Evolutionary conservation across 2,888 invertebrate species (phyloP), one percentile per base, ranked within the genome.

Genomic region (Notodonta dromedarius): DNA sequence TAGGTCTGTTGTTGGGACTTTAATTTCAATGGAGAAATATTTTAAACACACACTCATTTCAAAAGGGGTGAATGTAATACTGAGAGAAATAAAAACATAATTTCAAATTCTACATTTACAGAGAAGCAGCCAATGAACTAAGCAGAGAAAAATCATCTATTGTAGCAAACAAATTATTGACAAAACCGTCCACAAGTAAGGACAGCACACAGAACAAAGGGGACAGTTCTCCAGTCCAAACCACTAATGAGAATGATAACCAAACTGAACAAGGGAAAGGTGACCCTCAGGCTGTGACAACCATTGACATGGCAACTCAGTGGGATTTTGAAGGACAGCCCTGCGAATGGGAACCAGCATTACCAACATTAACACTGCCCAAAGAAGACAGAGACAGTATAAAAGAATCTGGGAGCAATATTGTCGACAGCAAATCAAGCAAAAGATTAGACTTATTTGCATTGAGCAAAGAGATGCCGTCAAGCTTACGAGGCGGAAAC

Each of bases 391-490:
- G 74, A 62, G 84, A 85, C 46, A 85, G 75, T 67, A 65, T 67
- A 6, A 87, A 83, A 70, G 85, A 85, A 39, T 72, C 79, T 24
- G 78, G 74, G 56, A 56, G 12, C 16, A 82, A 78, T 62, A 78
- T 79, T 61, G 61, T 63, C 59, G 78, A 79, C 32, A 84, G 75
- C 58, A 86, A 81, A 77, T 69, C 79, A 68, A 85, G 67, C 65
- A 89, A 83, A 73, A 83, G 78, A 67, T 62, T 80, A 4, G 87
- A 93, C 70, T 74, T 93, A 54, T 93, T 93, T 87, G 92, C 93
- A 11, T 66, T 92, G 5, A 93, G 93, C 70, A 86, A 89, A 60
- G 93, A 93, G 76, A 93, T 93, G 93, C 92, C 90, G 12, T 83
- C 86, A 14, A 89, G 88, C 66, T 78, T 93, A 63, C 78, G 89